phyloP scores from a whole-genome alignment of 2,888 invertebrate genomes.

The Amphipoea lucens region DNA sequence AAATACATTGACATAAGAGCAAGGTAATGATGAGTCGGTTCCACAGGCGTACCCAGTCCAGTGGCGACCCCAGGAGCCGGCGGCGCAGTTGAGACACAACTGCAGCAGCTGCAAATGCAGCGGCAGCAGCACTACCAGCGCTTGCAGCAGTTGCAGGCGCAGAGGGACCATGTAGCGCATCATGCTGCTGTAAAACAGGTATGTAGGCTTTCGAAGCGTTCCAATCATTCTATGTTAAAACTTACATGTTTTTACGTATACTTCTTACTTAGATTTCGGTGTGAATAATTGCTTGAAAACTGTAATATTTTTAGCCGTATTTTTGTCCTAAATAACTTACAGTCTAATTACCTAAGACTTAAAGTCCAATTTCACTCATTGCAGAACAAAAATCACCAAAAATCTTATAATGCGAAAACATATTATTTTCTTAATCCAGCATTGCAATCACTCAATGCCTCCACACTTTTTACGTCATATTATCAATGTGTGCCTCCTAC shows the following conservation, averaged over 20 bases:
- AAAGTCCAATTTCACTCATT: neutral
- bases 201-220: neutral
- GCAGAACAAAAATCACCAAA: neutral
- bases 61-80: slow-evolving; percentile 68
- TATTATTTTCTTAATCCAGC: neutral
- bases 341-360: neutral
- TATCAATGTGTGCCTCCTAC: slow-evolving; percentile 35
- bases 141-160: slow-evolving; percentile 91
- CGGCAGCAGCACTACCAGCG: slow-evolving; percentile 92
- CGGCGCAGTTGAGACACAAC: slow-evolving; percentile 76
- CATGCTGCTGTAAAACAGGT: slow-evolving; percentile 86
- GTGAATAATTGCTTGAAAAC: neutral
- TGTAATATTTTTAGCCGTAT: neutral
- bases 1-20: neutral
- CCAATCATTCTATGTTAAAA: neutral
- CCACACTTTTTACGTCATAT: neutral
- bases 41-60: slow-evolving; percentile 70
- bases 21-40: slow-evolving; percentile 53
- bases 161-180: slow-evolving; percentile 89
- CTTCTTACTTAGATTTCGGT: neutral
- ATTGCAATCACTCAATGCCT: neutral
- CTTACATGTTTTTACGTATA: neutral
- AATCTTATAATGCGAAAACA: neutral
- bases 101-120: slow-evolving; percentile 88
- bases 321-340: neutral